Conservation (phyloP, 2,113 vertebrate species). For the Peromyscus maniculatus region DNA sequence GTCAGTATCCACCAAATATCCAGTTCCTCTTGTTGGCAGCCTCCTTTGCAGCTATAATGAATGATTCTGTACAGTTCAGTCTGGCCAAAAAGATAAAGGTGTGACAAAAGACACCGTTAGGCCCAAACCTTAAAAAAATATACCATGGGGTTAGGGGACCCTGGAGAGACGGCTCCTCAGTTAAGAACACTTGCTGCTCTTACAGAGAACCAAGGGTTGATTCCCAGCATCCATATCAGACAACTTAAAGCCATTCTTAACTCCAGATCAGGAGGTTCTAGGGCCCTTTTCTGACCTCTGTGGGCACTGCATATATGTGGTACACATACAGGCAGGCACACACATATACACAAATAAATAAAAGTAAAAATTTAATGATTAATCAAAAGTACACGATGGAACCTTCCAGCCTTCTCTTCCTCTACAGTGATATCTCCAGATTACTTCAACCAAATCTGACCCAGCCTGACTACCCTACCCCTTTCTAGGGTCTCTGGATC, state of each 20-base stretch:
- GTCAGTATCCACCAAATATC: not conserved
- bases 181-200: not conserved
- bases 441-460: not conserved
- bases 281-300: not conserved
- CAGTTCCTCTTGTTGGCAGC: not conserved
- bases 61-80: not conserved
- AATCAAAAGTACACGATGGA: not conserved
- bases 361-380: not conserved
- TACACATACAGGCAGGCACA: not conserved
- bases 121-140: not conserved
- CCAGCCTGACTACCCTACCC: not conserved
- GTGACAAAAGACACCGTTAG: not conserved
- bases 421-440: not conserved
- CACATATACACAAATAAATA: not conserved
- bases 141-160: not conserved
- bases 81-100: not conserved
- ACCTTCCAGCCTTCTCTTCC: not conserved
- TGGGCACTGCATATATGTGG: not conserved
- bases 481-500: not conserved
- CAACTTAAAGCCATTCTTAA: not conserved
- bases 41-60: not conserved
- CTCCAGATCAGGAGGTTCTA: not conserved
- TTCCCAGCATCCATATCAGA: not conserved
- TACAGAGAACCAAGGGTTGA: not conserved
- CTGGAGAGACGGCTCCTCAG: not conserved